Evolutionary conservation across 2,888 invertebrate genomes (phyloP).

Genomic region (Caenorhabditis uteleia): DNA sequence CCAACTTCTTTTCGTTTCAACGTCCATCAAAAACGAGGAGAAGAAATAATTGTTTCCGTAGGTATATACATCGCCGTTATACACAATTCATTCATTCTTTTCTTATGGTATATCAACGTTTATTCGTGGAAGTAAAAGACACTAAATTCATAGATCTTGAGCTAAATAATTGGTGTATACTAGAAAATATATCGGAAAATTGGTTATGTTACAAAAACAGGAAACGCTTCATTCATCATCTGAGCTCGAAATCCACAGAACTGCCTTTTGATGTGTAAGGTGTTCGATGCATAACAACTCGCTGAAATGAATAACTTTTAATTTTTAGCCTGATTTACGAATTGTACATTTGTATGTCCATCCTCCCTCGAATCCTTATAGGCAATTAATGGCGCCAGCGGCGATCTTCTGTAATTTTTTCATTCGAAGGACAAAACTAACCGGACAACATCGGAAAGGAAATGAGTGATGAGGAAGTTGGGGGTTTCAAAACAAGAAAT

Average conservation of each 20-base stretch:
- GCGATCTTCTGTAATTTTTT: conserved; percentile 35
- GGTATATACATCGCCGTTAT: conserved; percentile 8
- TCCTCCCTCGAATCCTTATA: conserved; percentile 43
- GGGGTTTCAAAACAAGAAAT: not conserved
- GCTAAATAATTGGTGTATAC: conserved; percentile 8
- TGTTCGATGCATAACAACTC: conserved; percentile 30
- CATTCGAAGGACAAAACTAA: conserved; percentile 2
- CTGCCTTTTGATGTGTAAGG: conserved; percentile 22
- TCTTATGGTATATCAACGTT: conserved; percentile 4
- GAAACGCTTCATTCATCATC: conserved; percentile 11
- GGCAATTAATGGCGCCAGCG: conserved; percentile 39
- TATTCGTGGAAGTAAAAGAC: conserved; percentile 10
- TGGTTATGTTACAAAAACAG: not conserved
- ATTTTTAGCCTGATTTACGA: not conserved
- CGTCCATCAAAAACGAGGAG: conserved; percentile 6
- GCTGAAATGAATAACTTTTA: conserved; percentile 17
- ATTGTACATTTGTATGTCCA: conserved; percentile 35
- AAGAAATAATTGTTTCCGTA: conserved; percentile 36
- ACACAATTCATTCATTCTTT: no score
- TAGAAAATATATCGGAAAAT: conserved; percentile 1
- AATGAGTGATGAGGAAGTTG: not conserved
- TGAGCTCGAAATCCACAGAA: conserved; percentile 32
- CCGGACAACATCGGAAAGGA: conserved; percentile 12
- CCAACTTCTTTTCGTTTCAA: conserved; percentile 1
- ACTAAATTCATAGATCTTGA: conserved; percentile 16